These are phyloP conservation scores for Sylvicapra grimmia DNA, from an alignment of 2,113 vertebrate genomes.

Conservation along the genomic window DNA sequence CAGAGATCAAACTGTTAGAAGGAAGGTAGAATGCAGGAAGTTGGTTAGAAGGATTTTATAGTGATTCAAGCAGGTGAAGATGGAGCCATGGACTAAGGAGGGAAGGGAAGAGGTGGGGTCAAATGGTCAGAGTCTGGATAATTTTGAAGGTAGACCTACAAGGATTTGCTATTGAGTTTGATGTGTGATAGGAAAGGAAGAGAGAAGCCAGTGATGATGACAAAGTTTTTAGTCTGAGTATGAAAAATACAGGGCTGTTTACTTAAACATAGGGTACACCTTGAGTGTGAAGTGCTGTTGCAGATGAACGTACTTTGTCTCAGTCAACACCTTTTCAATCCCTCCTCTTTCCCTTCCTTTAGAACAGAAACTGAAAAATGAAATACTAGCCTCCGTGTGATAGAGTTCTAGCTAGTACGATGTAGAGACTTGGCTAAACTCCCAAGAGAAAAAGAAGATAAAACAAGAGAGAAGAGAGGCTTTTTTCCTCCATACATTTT, in stretches of 20 bases:
- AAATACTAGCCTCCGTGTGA: background rate
- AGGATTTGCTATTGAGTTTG: background rate
- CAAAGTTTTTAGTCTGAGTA: background rate
- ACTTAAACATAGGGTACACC: background rate
- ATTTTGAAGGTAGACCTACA: background rate
- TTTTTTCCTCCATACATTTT: background rate
- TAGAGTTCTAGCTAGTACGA: background rate
- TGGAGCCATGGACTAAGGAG: background rate
- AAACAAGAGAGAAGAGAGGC: background rate
- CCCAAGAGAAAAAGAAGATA: background rate
- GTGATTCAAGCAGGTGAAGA: background rate
- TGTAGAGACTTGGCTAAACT: background rate
- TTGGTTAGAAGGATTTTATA: background rate
- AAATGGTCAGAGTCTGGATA: background rate
- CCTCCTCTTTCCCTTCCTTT: background rate
- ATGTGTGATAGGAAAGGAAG: background rate
- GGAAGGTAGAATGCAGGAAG: background rate
- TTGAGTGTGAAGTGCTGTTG: background rate
- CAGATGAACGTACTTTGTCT: background rate
- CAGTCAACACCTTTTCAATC: background rate
- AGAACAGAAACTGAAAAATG: background rate
- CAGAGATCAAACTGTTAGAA: background rate
- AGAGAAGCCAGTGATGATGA: background rate
- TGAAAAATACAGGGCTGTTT: background rate
- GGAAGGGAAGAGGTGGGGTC: background rate